Evolutionary conservation across 2,797 vertebrate genomes (phyloP).

Genomic region (Huso huso): DNA sequence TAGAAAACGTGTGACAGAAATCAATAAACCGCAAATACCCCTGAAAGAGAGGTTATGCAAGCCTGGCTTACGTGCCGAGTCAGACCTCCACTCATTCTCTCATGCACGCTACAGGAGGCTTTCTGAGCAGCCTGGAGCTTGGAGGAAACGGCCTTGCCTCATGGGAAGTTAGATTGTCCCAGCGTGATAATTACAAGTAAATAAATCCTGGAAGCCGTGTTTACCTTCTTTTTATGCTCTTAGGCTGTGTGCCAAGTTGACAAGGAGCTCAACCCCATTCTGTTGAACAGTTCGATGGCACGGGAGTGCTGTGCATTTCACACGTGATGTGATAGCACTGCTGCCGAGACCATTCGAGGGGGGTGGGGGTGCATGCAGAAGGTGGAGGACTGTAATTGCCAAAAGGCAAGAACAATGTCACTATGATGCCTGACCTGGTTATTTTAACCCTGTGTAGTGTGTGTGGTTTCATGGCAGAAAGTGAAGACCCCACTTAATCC

Average conservation of each 20-base stretch:
- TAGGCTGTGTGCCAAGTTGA: constrained; percentile 43
- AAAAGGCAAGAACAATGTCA: too few species aligned
- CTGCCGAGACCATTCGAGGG: constrained; percentile 19
- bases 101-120: constrained; percentile 32
- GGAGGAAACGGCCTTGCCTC: constrained; percentile 45
- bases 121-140: constrained; percentile 28
- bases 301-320: constrained; percentile 52
- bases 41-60: constrained; percentile 55
- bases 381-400: constrained; percentile 3
- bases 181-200: constrained; percentile 44
- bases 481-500: too few species aligned
- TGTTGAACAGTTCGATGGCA: constrained; percentile 43
- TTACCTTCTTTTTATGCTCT: constrained; percentile 52
- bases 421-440: too few species aligned
- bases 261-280: constrained; percentile 39
- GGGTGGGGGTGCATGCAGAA: constrained; percentile 18
- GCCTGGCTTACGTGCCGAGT: constrained; percentile 43
- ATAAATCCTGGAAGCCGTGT: constrained; percentile 64
- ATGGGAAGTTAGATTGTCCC: constrained; percentile 64
- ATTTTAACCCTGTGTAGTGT: too few species aligned
- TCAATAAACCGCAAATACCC: constrained; percentile 65
- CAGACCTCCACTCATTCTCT: constrained; percentile 38
- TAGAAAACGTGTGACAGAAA: constrained; percentile 68
- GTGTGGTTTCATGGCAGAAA: too few species aligned
- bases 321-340: constrained; percentile 49